Conservation (phyloP, 2,113 vertebrate genomes). For the Notechis scutatus region DNA sequence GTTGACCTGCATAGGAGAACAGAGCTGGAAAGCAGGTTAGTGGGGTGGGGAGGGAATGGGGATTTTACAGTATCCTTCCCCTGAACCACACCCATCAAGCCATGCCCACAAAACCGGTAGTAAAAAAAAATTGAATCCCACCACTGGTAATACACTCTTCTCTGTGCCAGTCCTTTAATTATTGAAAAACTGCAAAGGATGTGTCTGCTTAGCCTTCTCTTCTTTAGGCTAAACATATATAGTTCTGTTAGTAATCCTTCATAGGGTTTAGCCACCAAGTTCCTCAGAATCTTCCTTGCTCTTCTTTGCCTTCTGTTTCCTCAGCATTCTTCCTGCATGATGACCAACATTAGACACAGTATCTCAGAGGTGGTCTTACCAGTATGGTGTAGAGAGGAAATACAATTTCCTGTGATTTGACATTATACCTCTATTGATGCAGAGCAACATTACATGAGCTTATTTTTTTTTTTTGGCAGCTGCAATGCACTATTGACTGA, state of each 20-base stretch:
- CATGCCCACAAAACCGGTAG: too few species aligned
- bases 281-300: neutral
- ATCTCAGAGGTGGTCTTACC: neutral
- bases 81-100: too few species aligned
- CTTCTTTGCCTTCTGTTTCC: neutral
- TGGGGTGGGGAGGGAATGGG: too few species aligned
- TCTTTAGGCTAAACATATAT: neutral
- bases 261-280: neutral
- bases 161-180: neutral
- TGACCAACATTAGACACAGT: neutral
- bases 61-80: too few species aligned
- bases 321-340: neutral
- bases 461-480: neutral
- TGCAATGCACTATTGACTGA: neutral
- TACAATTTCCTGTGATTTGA: neutral
- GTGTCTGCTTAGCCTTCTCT: neutral
- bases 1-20: too few species aligned
- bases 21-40: too few species aligned
- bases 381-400: neutral
- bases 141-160: neutral
- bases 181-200: neutral
- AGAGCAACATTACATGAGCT: neutral
- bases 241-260: neutral
- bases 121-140: too few species aligned
- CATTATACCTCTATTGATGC: neutral